A percentile compares a stretch with the other conserved stretches of the same genome.
Evolutionary conservation across 2,113 vertebrate genomes (phyloP).

Genomic region (Vireo altiloquus): DNA sequence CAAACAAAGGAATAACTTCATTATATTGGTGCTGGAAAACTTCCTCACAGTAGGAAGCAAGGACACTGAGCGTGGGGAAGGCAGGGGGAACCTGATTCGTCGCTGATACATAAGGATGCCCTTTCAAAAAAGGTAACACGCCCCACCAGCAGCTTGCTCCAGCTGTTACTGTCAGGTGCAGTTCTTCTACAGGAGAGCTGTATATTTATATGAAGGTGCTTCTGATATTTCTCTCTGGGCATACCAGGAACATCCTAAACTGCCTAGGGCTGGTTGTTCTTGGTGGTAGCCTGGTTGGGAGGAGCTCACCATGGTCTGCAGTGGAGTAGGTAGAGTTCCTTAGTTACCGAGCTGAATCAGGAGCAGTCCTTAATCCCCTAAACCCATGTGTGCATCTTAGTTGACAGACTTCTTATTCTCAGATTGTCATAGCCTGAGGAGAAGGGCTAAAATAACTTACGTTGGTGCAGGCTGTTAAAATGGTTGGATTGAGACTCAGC

Average conservation of each 20-base stretch:
- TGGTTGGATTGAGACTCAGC: neutral
- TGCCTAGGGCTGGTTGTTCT: neutral
- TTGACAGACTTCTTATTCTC: neutral
- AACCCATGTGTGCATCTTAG: neutral
- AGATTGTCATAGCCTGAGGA: neutral
- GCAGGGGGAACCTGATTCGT: neutral
- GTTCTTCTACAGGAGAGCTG: neutral
- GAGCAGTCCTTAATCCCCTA: neutral
- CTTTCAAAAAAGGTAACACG: accelerated
- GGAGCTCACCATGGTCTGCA: accelerated
- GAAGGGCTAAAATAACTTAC: neutral
- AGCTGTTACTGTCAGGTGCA: neutral
- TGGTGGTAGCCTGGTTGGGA: accelerated
- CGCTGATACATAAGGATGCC: neutral
- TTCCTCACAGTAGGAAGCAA: neutral
- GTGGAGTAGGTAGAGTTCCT: neutral
- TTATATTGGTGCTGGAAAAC: neutral
- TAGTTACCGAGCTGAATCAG: neutral
- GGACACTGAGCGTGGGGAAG: neutral
- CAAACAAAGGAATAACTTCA: neutral
- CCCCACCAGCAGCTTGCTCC: neutral
- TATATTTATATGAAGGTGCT: accelerated
- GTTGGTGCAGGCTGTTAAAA: neutral
- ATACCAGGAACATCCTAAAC: neutral
- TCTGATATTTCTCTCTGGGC: neutral